A percentile compares a stretch with the other conserved stretches of the same genome.
Evolutionary conservation across 2,797 vertebrate species (phyloP).

Genomic region (Anniella stebbinsi): DNA sequence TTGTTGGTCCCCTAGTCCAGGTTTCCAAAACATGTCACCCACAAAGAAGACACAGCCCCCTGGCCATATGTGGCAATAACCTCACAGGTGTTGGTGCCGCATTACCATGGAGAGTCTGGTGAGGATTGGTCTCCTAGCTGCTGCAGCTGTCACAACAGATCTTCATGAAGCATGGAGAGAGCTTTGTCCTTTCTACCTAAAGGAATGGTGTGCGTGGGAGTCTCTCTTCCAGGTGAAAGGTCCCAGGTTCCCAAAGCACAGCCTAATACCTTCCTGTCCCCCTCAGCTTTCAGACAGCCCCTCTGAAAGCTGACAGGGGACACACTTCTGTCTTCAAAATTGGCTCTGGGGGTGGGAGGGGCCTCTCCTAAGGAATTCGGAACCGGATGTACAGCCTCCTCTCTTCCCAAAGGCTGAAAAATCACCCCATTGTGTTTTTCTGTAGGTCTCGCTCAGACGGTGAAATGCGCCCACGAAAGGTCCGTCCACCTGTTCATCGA

Average conservation of each 20-base stretch:
- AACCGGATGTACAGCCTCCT: too few species aligned
- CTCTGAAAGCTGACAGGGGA: too few species aligned
- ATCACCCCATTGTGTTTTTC: background rate
- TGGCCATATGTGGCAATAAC: too few species aligned
- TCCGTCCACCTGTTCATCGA: conserved; percentile 95
- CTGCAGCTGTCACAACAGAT: background rate
- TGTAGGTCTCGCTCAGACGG: conserved; percentile 84
- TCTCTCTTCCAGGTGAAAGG: background rate
- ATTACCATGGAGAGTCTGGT: background rate
- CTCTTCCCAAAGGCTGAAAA: too few species aligned
- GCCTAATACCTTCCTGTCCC: background rate
- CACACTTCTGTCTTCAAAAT: too few species aligned
- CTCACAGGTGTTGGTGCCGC: background rate
- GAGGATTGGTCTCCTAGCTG: background rate
- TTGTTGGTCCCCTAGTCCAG: background rate
- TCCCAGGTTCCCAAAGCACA: background rate
- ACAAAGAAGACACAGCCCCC: background rate
- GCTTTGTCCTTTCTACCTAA: background rate
- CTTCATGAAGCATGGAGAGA: background rate
- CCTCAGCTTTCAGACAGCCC: background rate
- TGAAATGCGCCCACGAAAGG: conserved; percentile 95
- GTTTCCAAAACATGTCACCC: background rate
- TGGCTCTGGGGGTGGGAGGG: too few species aligned
- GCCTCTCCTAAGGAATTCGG: too few species aligned
- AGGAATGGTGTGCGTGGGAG: background rate